phyloP scores from a whole-genome alignment of 2,888 invertebrate genomes.

The Caenorhabditis macrosperma region DNA sequence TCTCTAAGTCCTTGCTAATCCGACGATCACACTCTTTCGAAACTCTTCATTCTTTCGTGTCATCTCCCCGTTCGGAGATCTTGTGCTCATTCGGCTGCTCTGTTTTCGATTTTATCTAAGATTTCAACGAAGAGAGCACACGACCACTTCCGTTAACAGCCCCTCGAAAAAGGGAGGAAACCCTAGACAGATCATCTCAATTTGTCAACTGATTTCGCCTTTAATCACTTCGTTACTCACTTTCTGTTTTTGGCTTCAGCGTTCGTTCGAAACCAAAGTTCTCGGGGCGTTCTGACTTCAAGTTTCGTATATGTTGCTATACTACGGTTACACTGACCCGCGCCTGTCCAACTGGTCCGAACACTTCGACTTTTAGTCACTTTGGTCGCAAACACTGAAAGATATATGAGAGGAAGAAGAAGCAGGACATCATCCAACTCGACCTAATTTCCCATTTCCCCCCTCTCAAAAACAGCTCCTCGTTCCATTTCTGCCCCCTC shows the following conservation, averaged over 20 bases:
- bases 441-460: not conserved
- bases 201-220: not conserved
- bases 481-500: not conserved
- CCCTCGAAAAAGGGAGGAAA: too few species aligned
- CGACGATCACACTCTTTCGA: too few species aligned
- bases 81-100: too few species aligned
- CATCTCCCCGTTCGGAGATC: too few species aligned
- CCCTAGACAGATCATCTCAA: not conserved
- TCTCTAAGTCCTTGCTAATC: too few species aligned
- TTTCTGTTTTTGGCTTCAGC: too few species aligned
- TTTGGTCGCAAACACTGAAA: constrained; percentile 12
- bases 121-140: not conserved
- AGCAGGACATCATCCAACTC: not conserved
- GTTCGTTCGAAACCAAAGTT: too few species aligned
- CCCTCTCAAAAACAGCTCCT: not conserved
- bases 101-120: not conserved
- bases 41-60: too few species aligned
- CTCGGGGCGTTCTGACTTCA: not conserved
- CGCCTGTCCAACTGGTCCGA: not conserved
- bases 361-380: constrained; percentile 7
- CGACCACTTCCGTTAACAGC: too few species aligned
- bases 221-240: not conserved
- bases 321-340: constrained; percentile 32
- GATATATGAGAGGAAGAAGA: constrained; percentile 23
- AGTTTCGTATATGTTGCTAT: constrained; percentile 32